Evolutionary conservation across 2,113 vertebrate genomes (phyloP).

Genomic region (Apteryx owenii): DNA sequence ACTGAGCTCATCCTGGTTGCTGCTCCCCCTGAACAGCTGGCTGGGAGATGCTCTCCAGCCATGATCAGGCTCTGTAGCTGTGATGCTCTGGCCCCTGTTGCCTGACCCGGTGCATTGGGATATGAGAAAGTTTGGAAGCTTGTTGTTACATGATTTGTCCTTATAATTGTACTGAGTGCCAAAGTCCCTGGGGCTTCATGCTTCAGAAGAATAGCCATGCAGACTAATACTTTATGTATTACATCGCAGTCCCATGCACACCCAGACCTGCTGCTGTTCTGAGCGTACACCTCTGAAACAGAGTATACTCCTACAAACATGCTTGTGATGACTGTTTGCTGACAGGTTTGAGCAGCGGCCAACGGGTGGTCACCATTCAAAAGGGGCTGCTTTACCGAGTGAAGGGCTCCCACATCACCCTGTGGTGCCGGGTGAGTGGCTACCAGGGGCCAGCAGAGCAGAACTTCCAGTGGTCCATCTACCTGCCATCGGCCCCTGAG

Average conservation of each 20-base stretch:
- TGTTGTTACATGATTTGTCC: not conserved
- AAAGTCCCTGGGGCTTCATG: not conserved
- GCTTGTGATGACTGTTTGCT: not conserved
- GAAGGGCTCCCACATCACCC: slow-evolving; percentile 75
- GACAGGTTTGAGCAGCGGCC: slow-evolving; percentile 62
- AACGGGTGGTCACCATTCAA: slow-evolving; percentile 75
- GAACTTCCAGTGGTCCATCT: slow-evolving; percentile 95
- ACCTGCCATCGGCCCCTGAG: slow-evolving; percentile 82
- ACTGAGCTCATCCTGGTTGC: not conserved
- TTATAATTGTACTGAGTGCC: not conserved
- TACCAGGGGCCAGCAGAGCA: slow-evolving; percentile 48
- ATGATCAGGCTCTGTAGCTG: rapidly evolving
- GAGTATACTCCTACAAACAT: rapidly evolving
- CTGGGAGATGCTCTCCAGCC: not conserved
- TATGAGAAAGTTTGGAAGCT: not conserved
- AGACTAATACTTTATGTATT: not conserved
- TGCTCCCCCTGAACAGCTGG: not conserved
- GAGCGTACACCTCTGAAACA: not conserved
- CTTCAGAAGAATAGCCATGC: not conserved
- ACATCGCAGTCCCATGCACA: rapidly evolving
- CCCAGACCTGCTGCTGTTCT: not conserved
- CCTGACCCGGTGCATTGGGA: not conserved
- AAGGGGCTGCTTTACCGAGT: slow-evolving; percentile 84
- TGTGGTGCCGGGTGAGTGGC: slow-evolving; percentile 85
- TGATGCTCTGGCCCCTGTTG: rapidly evolving